phyloP scores from a whole-genome alignment of 1,140 invertebrate genomes.

The Bradysia coprophila region DNA sequence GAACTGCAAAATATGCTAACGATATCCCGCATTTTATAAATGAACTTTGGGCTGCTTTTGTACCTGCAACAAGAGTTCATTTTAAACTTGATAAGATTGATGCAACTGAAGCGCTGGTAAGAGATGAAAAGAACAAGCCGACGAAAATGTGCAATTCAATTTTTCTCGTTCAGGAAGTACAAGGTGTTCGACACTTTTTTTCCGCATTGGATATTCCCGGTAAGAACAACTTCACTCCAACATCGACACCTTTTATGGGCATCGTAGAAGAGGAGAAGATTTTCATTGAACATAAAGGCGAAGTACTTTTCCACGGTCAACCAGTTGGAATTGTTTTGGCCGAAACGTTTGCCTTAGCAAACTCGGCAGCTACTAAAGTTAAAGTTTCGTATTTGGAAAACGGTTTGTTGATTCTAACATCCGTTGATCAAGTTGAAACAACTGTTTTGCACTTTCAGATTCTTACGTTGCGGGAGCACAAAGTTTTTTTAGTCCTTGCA shows the following conservation, averaged over 20 bases:
- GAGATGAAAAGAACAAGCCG: too few species aligned
- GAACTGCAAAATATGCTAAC: constrained; percentile 46
- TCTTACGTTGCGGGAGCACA: too few species aligned
- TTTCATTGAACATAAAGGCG: not conserved
- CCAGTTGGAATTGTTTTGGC: constrained; percentile 53
- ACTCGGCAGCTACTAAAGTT: constrained; percentile 40
- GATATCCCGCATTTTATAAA: too few species aligned
- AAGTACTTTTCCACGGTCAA: constrained; percentile 47
- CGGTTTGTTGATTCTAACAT: too few species aligned
- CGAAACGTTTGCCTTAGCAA: constrained; percentile 32
- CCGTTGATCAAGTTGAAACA: too few species aligned
- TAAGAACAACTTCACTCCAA: constrained; percentile 33
- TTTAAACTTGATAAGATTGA: constrained; percentile 38
- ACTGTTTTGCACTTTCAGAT: too few species aligned
- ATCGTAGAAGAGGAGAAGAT: constrained; percentile 1
- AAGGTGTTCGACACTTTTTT: constrained; percentile 51
- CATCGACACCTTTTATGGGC: constrained; percentile 12
- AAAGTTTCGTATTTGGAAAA: constrained; percentile 44
- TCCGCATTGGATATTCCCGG: constrained; percentile 59
- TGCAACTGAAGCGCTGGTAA: constrained; percentile 28
- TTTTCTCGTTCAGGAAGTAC: constrained; percentile 25
- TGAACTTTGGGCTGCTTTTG: constrained; percentile 44
- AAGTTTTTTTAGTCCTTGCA: too few species aligned
- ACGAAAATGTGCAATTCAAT: too few species aligned
- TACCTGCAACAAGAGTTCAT: constrained; percentile 31